A percentile compares a stretch with the other conserved stretches of the same genome.
phyloP scores from a whole-genome alignment of 2,797 vertebrate species.

The Crenichthys baileyi region DNA sequence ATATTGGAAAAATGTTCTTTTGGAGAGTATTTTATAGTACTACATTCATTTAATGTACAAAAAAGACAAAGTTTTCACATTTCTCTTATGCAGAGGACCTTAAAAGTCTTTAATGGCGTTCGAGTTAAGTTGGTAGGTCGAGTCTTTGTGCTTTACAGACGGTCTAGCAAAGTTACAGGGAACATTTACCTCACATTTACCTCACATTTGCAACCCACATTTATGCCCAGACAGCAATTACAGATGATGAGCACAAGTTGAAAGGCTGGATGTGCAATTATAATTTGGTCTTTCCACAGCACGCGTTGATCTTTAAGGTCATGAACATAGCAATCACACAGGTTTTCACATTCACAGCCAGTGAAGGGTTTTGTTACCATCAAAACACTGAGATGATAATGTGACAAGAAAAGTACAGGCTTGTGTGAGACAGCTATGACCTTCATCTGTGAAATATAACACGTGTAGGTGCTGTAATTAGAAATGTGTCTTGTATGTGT shows the following conservation, averaged over 20 bases:
- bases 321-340: constrained; percentile 19
- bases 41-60: no score
- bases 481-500: neutral
- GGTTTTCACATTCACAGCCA: constrained; percentile 20
- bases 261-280: constrained; percentile 38
- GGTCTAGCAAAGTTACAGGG: constrained; percentile 8
- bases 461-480: constrained; percentile 43
- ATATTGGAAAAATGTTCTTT: no score
- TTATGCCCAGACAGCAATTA: constrained; percentile 48
- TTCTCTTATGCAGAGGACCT: neutral
- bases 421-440: constrained; percentile 50
- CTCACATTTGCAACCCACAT: constrained; percentile 13
- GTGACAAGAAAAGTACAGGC: constrained; percentile 54
- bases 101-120: constrained; percentile 1
- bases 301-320: constrained; percentile 17
- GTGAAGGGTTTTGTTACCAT: constrained; percentile 3
- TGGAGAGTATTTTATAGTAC: no score
- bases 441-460: constrained; percentile 34
- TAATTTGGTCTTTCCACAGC: constrained; percentile 19
- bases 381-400: constrained; percentile 34
- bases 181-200: constrained; percentile 11
- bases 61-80: no score
- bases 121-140: neutral
- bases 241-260: constrained; percentile 29
- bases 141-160: neutral